Percentiles rank a stretch among this genome's conserved stretches.
Evolutionary conservation across 2,113 vertebrate species (phyloP).

Genomic region (Scomber colias): DNA sequence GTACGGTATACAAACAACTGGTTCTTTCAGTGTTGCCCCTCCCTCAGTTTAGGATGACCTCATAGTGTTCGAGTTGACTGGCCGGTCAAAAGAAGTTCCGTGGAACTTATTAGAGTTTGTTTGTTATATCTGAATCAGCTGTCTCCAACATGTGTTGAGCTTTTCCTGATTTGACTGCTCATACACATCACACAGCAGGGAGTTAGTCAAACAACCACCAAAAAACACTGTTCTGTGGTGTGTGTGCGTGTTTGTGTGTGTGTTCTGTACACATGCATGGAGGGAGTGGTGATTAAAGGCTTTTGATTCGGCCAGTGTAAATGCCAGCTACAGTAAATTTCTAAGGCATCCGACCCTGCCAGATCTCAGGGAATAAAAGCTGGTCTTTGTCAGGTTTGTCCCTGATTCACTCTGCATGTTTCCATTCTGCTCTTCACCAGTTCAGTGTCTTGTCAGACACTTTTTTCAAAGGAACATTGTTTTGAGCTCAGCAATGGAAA

Average conservation of each 20-base stretch:
- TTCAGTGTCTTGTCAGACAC: not conserved
- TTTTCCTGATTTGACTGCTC: constrained; percentile 43
- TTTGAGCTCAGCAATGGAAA: constrained; percentile 15
- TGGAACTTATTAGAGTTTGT: not conserved
- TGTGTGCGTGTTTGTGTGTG: constrained; percentile 21
- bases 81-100: not conserved
- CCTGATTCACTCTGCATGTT: constrained; percentile 4
- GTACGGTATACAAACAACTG: constrained; percentile 42
- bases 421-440: constrained; percentile 17
- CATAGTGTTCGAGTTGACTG: not conserved
- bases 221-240: constrained; percentile 19
- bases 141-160: constrained; percentile 18
- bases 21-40: constrained; percentile 41
- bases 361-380: constrained; percentile 33
- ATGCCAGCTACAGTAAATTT: constrained; percentile 23
- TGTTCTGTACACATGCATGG: constrained; percentile 8
- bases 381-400: constrained; percentile 44
- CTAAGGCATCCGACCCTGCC: not conserved
- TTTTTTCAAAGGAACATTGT: constrained; percentile 5
- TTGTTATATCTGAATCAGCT: not conserved
- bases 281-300: constrained; percentile 42
- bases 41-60: constrained; percentile 43
- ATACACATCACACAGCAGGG: constrained; percentile 27
- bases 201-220: constrained; percentile 16
- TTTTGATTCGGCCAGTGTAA: constrained; percentile 33